Conservation (phyloP, 2,888 invertebrate genomes). For the Gymnocheta viridis region DNA sequence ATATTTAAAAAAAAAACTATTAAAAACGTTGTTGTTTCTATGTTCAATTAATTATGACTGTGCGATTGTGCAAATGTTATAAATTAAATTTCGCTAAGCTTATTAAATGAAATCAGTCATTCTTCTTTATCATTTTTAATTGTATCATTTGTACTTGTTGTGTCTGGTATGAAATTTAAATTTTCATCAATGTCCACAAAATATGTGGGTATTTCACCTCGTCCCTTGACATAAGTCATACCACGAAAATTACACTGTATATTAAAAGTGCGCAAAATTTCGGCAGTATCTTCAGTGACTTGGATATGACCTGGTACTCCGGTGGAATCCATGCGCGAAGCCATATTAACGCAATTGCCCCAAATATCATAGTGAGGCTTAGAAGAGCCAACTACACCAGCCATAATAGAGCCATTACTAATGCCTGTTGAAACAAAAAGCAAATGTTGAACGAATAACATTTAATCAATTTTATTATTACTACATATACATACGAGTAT, state of each 20-base stretch:
- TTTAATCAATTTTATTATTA: not conserved
- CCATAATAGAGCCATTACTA: conserved; percentile 94
- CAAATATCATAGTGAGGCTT: conserved; percentile 98
- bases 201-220: conserved; percentile 86
- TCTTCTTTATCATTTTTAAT: conserved; percentile 14
- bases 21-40: not conserved
- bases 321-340: conserved; percentile 97
- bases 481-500: not conserved
- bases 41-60: not conserved
- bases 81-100: not conserved
- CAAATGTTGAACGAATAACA: not conserved
- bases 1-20: not conserved
- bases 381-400: conserved; percentile 96
- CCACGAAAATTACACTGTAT: conserved; percentile 88
- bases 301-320: conserved; percentile 91
- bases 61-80: not conserved
- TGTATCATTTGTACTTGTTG: conserved; percentile 53
- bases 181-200: conserved; percentile 87
- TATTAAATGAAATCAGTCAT: conserved; percentile 30
- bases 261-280: conserved; percentile 86
- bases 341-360: conserved; percentile 98
- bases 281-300: conserved; percentile 89
- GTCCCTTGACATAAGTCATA: conserved; percentile 88
- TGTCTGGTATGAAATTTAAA: conserved; percentile 77
- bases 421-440: conserved; percentile 85